Conservation (phyloP, 2,113 vertebrate species). For the Colistium nudipinnis region DNA sequence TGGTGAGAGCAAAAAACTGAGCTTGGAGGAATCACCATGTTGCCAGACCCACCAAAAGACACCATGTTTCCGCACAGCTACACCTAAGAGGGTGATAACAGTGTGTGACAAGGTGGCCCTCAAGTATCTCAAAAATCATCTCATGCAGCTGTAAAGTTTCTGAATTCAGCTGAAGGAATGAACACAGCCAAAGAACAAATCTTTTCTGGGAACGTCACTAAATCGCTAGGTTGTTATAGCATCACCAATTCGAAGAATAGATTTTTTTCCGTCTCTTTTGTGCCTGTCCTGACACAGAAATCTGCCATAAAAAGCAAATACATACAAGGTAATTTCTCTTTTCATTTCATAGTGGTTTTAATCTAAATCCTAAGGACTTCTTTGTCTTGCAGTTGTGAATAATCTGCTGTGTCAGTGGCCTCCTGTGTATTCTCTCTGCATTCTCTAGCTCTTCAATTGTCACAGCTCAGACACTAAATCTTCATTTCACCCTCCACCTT, state of each 20-base stretch:
- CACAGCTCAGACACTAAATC: constrained; percentile 65
- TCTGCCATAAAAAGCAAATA: constrained; percentile 20
- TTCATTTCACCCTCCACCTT: constrained; percentile 64
- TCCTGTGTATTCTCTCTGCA: constrained; percentile 45
- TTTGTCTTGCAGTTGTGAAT: constrained; percentile 52
- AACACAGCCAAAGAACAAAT: not conserved
- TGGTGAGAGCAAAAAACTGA: too few species aligned
- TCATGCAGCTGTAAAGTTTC: constrained; percentile 9
- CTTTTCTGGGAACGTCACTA: not conserved
- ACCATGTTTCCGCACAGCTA: too few species aligned
- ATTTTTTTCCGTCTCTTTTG: not conserved
- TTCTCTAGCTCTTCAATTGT: constrained; percentile 52
- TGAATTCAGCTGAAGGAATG: not conserved
- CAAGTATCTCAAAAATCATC: not conserved
- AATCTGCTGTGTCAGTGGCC: constrained; percentile 65
- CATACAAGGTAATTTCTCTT: constrained; percentile 42
- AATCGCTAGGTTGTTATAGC: not conserved
- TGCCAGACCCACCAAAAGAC: too few species aligned
- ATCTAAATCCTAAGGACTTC: constrained; percentile 34
- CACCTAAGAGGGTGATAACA: too few species aligned
- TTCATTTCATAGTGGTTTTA: constrained; percentile 47
- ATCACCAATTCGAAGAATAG: not conserved
- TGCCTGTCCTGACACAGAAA: constrained; percentile 14
- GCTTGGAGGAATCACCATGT: too few species aligned
- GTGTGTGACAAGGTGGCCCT: not conserved